Evolutionary conservation across 2,888 invertebrate genomes (phyloP), one percentile per base, ranked within the genome.

Genomic region (Cartodere bifasciata): DNA sequence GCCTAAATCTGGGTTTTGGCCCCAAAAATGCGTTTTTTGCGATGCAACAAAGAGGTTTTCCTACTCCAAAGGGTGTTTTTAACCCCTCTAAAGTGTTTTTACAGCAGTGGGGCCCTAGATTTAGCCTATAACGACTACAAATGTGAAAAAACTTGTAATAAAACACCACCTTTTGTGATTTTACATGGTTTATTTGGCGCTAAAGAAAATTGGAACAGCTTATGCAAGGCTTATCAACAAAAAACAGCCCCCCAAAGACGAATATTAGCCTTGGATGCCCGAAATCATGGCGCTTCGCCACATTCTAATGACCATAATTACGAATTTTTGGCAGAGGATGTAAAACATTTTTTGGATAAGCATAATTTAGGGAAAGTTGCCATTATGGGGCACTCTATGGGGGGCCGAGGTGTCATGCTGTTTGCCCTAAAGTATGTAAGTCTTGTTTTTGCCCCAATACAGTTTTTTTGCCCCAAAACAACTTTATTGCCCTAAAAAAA

Each of bases 231-330:
- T 4, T 50, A 47, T 32, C 46, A 47, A 36, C 68, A 70, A 37
- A 68, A 67, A 31, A 77, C 76, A 2, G 67, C 71, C 10, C 50
- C 71, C 74, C 40, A 67, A 69, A 55, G 83, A 68, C 62, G 75
- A 72, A 64, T 90, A 0, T 70, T 86, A 38, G 68, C 81, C 4
- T 68, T 92, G 16, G 97, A 97, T 62, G 81, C 85, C 4, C 69
- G 95, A 52, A 95, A 97, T 62, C 97, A 97, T 60, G 97, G 95
- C 0, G 87, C 90, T 39, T 92, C 92, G 51, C 80, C 84, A 1
- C 91, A 92, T 53, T 64, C 75, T 0, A 44, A 65, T 0, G 67
- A 74, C 0, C 82, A 88, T 60, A 70, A 67, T 13, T 92, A 90
- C 51, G 58, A 65, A 6, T 68, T 73, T 22, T 72, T 92, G 68